These are phyloP conservation scores for Eclectus roratus DNA, from an alignment of 2,113 vertebrate species.

Conservation along the genomic window DNA sequence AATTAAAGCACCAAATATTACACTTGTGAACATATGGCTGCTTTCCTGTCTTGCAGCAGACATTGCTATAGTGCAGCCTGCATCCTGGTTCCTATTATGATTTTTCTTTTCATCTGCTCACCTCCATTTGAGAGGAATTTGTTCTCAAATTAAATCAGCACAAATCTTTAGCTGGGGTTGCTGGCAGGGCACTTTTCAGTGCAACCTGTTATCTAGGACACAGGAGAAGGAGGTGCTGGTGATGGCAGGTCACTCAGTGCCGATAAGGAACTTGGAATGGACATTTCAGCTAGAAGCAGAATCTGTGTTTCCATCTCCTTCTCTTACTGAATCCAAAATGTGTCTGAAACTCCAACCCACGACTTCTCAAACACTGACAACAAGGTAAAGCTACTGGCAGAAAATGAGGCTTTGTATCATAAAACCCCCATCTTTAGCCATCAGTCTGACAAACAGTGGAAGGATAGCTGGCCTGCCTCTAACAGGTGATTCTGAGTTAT, in stretches of 20 bases:
- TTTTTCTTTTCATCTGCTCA: conserved; percentile 6
- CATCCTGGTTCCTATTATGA: neutral
- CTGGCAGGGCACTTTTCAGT: neutral
- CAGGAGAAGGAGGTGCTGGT: neutral
- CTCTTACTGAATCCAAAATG: neutral
- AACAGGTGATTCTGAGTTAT: neutral
- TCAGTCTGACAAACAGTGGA: neutral
- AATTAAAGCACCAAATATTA: conserved; percentile 13
- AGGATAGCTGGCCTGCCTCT: neutral
- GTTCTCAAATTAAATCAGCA: neutral
- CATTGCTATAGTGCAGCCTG: neutral
- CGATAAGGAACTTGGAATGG: neutral
- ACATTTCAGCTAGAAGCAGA: neutral
- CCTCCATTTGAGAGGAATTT: neutral
- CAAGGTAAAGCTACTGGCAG: neutral
- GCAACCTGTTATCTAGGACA: neutral
- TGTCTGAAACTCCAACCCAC: neutral
- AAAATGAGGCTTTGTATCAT: neutral
- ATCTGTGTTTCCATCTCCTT: neutral
- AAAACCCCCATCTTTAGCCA: neutral
- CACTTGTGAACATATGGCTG: neutral
- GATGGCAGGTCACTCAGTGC: neutral
- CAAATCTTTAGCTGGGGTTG: neutral
- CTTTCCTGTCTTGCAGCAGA: neutral
- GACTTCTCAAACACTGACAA: neutral